A percentile compares a stretch with the other conserved stretches of the same genome.
phyloP scores from a whole-genome alignment of 2,888 invertebrate genomes.

The Drymonia ruficornis region DNA sequence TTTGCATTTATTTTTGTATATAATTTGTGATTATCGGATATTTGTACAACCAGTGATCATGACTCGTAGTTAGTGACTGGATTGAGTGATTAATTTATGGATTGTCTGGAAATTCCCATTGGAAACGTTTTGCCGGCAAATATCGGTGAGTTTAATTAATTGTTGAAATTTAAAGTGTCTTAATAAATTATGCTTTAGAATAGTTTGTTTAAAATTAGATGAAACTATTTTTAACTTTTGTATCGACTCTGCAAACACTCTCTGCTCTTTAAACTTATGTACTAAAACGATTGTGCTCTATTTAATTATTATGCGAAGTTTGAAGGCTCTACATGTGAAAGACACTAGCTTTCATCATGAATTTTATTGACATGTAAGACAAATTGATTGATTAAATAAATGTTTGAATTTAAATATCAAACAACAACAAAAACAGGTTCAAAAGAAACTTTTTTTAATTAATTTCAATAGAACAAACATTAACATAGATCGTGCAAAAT shows the following conservation, averaged over 20 bases:
- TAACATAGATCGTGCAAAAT: too few species aligned
- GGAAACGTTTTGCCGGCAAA: conserved; percentile 30
- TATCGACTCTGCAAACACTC: not conserved
- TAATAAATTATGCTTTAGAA: conserved; percentile 11
- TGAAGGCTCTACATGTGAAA: not conserved
- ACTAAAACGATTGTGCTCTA: too few species aligned
- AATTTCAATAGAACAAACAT: too few species aligned
- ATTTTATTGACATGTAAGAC: too few species aligned
- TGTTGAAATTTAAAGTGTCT: conserved; percentile 6
- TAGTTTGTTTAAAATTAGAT: conserved; percentile 5
- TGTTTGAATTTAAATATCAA: too few species aligned
- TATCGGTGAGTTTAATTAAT: conserved; percentile 35
- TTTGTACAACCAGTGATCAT: conserved; percentile 39
- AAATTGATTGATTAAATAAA: too few species aligned
- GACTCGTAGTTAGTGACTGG: conserved; percentile 22
- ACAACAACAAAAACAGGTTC: too few species aligned
- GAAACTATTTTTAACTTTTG: not conserved
- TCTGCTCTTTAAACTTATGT: too few species aligned
- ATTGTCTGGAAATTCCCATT: conserved; percentile 32
- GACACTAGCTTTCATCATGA: too few species aligned
- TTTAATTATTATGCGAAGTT: too few species aligned
- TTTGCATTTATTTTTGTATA: conserved; percentile 36
- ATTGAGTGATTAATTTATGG: conserved; percentile 37
- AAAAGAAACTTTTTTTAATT: too few species aligned
- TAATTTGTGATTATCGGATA: conserved; percentile 24